A percentile compares a stretch with the other conserved stretches of the same genome.
Conservation (phyloP, 2,888 invertebrate genomes). For the Notodromas monacha region DNA sequence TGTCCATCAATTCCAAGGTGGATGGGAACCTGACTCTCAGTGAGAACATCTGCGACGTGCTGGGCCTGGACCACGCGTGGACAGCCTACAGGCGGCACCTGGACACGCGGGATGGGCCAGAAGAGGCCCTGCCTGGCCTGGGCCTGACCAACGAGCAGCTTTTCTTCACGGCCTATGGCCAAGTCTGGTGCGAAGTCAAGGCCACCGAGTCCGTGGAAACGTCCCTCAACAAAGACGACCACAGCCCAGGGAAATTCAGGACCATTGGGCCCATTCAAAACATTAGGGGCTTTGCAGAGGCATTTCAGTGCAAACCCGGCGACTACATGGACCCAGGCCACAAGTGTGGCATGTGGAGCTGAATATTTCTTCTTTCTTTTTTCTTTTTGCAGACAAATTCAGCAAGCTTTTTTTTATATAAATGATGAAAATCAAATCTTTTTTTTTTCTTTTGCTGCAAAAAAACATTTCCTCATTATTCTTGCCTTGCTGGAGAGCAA, state of each 20-base stretch:
- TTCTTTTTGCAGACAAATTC: too few relatives aligned
- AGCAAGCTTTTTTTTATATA: too few relatives aligned
- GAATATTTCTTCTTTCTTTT: too few relatives aligned
- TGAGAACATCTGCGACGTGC: neutral
- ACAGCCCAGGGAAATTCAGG: slow-evolving; percentile 7
- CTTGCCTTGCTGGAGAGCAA: too few relatives aligned
- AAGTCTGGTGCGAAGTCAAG: slow-evolving; percentile 1
- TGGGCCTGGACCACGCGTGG: neutral
- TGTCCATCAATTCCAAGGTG: too few relatives aligned
- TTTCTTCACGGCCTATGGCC: neutral
- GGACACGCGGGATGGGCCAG: neutral
- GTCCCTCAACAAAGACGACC: neutral
- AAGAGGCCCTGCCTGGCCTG: neutral
- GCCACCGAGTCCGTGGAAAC: neutral
- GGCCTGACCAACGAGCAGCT: neutral
- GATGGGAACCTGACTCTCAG: neutral
- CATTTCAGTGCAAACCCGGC: slow-evolving; percentile 10
- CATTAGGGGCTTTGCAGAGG: slow-evolving; percentile 10
- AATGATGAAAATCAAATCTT: too few relatives aligned
- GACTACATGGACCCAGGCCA: slow-evolving; percentile 11
- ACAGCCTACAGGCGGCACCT: too few relatives aligned
- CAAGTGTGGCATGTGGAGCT: too few relatives aligned
- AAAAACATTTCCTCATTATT: too few relatives aligned
- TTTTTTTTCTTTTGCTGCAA: too few relatives aligned
- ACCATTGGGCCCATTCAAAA: slow-evolving; percentile 11